Evolutionary conservation across 2,113 vertebrate genomes (phyloP), one percentile per base, ranked within the genome.

Genomic region (Pao palembangensis): DNA sequence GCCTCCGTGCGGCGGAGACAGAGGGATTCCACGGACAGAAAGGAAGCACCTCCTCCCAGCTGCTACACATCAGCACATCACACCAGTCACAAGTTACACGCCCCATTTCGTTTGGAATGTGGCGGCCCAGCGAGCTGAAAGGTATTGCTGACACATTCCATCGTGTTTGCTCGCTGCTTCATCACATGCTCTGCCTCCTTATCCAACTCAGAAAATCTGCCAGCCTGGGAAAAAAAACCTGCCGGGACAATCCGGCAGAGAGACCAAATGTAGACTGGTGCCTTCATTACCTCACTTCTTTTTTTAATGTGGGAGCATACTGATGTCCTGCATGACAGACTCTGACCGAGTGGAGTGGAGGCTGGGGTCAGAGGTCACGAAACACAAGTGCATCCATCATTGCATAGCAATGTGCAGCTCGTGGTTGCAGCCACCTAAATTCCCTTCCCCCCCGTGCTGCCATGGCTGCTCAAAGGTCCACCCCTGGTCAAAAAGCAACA

Each of bases 61-160:
- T 73, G 71, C 64, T 64, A 82, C 25, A 64, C 79, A 79, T 83
- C 82, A 79, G 58, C 83, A 75, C 77, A 67, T 82, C 73, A 62
- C 79, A 79, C 73, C 61, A 72, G 80, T 85, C 83, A 85, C 79
- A 85, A 79, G 78, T 84, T 78, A 79, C 82, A 86, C 86, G 77
- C 79, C 68, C 76, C 66, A 74, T 80, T 87, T 75, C 20, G 83
- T 82, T 65, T 64, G 83, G 80, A 85, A 83, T 73, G 74, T 42
- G 2, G 55, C 8, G 25, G 54, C 55, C 63, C 19, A 12, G 47
- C 75, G 64, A 71, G 63, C 65, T 73, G 74, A 79, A 84, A 76
- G 61, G 59, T 49, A 78, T 71, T 34, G 13, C 48, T 60, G 68
- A 67, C 43, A 56, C 82, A 87, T 88, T 88, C 85, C 76, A 75